Base-by-base conservation (phyloP, 2,888 invertebrate species). In the Phyllotreta striolata region DNA sequence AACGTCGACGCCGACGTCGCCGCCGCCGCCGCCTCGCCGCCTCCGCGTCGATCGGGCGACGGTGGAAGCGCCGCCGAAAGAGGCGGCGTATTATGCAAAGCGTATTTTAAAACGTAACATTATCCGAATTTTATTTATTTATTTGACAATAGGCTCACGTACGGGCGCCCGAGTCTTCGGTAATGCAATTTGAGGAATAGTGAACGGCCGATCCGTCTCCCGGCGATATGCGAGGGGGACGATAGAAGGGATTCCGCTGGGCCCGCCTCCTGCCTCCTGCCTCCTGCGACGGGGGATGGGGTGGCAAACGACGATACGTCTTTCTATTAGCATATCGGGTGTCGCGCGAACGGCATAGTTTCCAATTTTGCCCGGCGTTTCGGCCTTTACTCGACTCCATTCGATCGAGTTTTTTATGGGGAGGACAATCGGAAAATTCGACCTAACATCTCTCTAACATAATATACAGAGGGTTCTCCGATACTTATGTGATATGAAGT, bases 111-210 rank as follows among this genome's bases (percentile, higher is more conserved):
- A 80, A 80, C 78, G 80, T 81, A 80, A 80, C 80, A 79, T 80
- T 81, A 81, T 80, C 77, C 80, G 80, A 81, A 81, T 80, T 79
- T 80, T 80, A 81, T 81, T 81, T 81, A 81, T 82, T 80, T 82
- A 81, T 81, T 82, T 82, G 80, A 81, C 80, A 82, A 82, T 81
- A 81, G 81, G 80, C 80, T 81, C 82, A 82, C 82, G 82, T 82
- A 79, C 77, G 62, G 72, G 66, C 24, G 24, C 74, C 73, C 74
- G 76, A 79, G 79, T 78, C 78, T 79, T 73, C 79, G 80, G 80
- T 81, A 81, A 81, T 80, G 77, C 76, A 81, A 82, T 82, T 82
- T 81, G 79, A 77, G 79, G 24, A 78, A 79, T 79, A 78, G 79
- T 78, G 80, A 79, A 75, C 77, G 79, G 79, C 80, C 24, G 80